Percentiles rank a stretch among this genome's conserved stretches.
These are phyloP conservation scores for Tachina fera DNA, from an alignment of 2,888 invertebrate genomes.

Conservation along the genomic window DNA sequence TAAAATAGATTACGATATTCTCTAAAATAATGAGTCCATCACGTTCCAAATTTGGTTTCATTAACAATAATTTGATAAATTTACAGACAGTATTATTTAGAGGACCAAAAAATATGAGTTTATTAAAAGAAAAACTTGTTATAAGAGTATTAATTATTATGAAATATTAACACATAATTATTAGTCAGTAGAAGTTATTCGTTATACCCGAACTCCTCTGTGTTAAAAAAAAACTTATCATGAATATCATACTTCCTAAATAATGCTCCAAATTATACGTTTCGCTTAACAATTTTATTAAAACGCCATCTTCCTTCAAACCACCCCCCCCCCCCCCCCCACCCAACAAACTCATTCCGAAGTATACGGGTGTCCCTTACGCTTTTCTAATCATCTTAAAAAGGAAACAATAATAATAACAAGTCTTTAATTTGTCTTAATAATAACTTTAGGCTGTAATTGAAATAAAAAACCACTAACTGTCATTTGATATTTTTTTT, in stretches of 20 bases:
- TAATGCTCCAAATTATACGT: slow-evolving; percentile 31
- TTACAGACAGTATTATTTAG: too few relatives aligned
- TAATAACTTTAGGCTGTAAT: slow-evolving; percentile 44
- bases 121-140: too few relatives aligned
- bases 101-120: too few relatives aligned
- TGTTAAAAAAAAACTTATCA: neutral
- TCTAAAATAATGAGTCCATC: too few relatives aligned
- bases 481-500: slow-evolving; percentile 30
- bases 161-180: too few relatives aligned
- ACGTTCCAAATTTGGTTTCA: too few relatives aligned
- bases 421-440: slow-evolving; percentile 64
- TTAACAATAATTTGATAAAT: too few relatives aligned
- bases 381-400: neutral
- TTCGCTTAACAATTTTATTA: slow-evolving; percentile 60
- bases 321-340: too few relatives aligned
- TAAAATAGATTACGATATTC: too few relatives aligned
- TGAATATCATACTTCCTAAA: slow-evolving; percentile 3
- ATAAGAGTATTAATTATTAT: too few relatives aligned
- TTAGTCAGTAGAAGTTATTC: too few relatives aligned
- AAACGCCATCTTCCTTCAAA: neutral
- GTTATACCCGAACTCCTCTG: too few relatives aligned
- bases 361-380: neutral
- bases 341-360: rapidly evolving
- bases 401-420: slow-evolving; percentile 2
- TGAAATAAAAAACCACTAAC: slow-evolving; percentile 19